Percentiles rank a stretch among this genome's conserved stretches.
These are phyloP conservation scores for Cerceris rybyensis DNA, from an alignment of 2,888 invertebrate species.

Conservation along the genomic window DNA sequence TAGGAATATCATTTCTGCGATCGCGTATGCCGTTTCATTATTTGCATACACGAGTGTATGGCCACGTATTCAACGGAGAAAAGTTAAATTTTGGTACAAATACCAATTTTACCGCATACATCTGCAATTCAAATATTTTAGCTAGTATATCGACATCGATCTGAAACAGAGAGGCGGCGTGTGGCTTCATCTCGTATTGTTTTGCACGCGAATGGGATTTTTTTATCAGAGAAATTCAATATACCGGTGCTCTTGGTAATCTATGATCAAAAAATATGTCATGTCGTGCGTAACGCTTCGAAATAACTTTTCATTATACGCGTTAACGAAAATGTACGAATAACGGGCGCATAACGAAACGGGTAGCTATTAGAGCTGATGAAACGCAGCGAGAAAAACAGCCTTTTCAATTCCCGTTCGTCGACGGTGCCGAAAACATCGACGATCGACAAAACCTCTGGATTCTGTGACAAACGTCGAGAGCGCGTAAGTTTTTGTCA, in stretches of 20 bases:
- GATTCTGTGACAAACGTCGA: no score
- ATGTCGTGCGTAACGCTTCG: constrained; percentile 5
- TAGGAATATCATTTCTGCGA: neutral
- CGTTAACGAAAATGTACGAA: neutral
- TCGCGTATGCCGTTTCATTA: constrained; percentile 6
- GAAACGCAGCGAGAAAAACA: no score
- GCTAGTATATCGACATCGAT: neutral
- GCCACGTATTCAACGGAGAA: neutral
- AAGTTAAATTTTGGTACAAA: constrained; percentile 30
- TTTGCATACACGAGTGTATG: neutral
- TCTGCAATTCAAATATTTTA: constrained; percentile 55
- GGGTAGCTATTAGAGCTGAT: no score
- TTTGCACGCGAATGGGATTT: constrained; percentile 5
- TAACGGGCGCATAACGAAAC: no score
- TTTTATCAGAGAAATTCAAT: constrained; percentile 5
- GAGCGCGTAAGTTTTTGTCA: no score
- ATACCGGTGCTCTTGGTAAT: constrained; percentile 6
- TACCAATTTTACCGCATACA: constrained; percentile 20
- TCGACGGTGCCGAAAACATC: no score
- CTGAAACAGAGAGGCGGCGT: constrained; percentile 6
- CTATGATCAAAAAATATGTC: constrained; percentile 7
- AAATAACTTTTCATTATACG: constrained; percentile 16
- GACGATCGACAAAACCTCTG: no score
- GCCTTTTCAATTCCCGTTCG: no score
- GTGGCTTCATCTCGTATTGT: constrained; percentile 9